A percentile compares a stretch with the other conserved stretches of the same genome.
These are phyloP conservation scores for Dasysyrphus tricinctus DNA, from an alignment of 2,888 invertebrate species.

Conservation along the genomic window DNA sequence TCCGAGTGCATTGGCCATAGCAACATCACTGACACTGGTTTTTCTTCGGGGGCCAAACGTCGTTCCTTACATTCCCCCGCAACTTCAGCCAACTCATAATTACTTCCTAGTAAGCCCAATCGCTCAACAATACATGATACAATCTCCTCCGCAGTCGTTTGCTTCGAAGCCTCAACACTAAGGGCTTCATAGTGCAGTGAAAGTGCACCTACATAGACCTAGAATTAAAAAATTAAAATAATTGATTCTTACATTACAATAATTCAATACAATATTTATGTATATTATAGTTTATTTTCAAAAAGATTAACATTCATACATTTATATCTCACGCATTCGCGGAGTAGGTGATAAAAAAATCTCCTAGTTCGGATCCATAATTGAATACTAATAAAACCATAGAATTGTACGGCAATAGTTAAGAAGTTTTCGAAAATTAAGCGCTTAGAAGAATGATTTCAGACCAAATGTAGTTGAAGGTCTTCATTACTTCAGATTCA, in stretches of 20 bases:
- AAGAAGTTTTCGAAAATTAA: no score
- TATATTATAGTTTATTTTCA: not conserved
- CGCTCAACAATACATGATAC: conserved; percentile 94
- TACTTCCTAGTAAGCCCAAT: conserved; percentile 86
- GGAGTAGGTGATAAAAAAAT: no score
- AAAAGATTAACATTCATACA: not conserved
- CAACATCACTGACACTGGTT: conserved; percentile 92
- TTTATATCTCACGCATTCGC: not conserved
- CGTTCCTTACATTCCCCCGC: conserved; percentile 97
- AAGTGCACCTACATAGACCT: conserved; percentile 95
- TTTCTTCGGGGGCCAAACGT: conserved; percentile 91
- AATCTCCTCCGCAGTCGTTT: conserved; percentile 95
- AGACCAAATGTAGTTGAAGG: no score
- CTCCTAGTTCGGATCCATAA: no score
- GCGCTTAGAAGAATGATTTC: no score
- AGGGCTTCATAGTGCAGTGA: conserved; percentile 95
- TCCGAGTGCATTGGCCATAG: conserved; percentile 89
- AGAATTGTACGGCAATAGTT: no score
- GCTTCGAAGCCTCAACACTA: conserved; percentile 95
- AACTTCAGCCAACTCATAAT: conserved; percentile 92
- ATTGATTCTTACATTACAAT: not conserved
- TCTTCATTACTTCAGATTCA: no score
- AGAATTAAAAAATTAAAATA: conserved; percentile 77
- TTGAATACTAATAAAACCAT: no score
- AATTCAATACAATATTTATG: not conserved